Conservation (phyloP, 2,113 vertebrate genomes). For the Phycodurus eques region DNA sequence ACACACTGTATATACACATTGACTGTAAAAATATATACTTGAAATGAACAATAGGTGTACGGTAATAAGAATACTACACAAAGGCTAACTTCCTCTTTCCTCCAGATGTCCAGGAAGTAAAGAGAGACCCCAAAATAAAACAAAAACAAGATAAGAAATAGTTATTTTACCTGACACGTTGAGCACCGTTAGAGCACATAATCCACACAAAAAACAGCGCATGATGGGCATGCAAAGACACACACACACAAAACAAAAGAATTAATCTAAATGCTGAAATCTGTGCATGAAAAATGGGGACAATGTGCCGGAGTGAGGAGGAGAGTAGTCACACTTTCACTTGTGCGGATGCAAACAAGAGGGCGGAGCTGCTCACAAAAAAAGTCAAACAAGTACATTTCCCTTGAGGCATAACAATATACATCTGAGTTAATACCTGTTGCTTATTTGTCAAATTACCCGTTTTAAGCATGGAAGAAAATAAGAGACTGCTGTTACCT, state of each 20-base stretch:
- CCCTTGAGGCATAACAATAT: not conserved
- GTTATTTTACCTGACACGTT: conserved; percentile 56
- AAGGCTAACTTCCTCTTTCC: conserved; percentile 71
- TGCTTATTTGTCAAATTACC: not conserved
- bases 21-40: not conserved
- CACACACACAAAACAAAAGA: not conserved
- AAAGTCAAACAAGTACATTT: not conserved
- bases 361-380: not conserved
- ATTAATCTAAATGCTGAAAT: not conserved
- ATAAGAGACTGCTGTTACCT: too few relatives aligned
- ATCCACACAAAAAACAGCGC: conserved; percentile 54
- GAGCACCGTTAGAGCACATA: conserved; percentile 46
- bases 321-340: not conserved
- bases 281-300: not conserved
- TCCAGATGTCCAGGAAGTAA: conserved; percentile 71
- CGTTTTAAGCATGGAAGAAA: not conserved
- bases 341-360: not conserved
- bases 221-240: conserved; percentile 38
- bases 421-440: too few relatives aligned
- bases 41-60: not conserved
- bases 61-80: not conserved
- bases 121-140: conserved; percentile 57
- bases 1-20: not conserved
- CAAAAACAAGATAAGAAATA: conserved; percentile 45
- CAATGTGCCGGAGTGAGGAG: not conserved